Percentiles rank a stretch among this genome's conserved stretches.
Conservation (phyloP, 2,888 invertebrate species). For the Drosophila barbarae region DNA sequence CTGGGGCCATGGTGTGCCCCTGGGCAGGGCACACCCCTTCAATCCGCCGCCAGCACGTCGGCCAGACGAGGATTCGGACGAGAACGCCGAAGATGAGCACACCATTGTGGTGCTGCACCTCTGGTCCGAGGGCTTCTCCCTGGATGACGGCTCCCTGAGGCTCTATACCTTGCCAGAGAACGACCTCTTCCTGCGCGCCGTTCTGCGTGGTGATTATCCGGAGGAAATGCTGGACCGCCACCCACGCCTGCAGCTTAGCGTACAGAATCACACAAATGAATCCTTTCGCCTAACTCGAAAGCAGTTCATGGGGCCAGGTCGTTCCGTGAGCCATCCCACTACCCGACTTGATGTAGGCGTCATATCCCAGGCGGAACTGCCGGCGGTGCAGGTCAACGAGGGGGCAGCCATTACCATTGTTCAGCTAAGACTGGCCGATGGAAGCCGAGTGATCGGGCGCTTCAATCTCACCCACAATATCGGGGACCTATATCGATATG, state of each 20-base stretch:
- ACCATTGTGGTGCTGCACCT: constrained; percentile 52
- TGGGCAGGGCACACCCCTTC: constrained; percentile 63
- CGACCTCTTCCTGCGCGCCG: constrained; percentile 48
- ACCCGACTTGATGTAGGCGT: not conserved
- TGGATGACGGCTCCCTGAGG: constrained; percentile 54
- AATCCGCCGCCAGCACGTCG: constrained; percentile 44
- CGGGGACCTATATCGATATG: constrained; percentile 57
- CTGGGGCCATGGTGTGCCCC: constrained; percentile 56
- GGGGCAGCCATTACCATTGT: constrained; percentile 44
- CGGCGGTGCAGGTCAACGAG: constrained; percentile 38
- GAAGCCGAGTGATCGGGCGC: constrained; percentile 53
- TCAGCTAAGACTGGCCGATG: constrained; percentile 58
- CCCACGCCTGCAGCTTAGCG: constrained; percentile 43
- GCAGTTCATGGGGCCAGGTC: constrained; percentile 58
- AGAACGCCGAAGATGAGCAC: constrained; percentile 36
- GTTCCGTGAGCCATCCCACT: constrained; percentile 30
- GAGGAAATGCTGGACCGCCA: constrained; percentile 48
- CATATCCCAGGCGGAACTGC: not conserved
- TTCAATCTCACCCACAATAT: constrained; percentile 58
- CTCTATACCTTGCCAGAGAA: constrained; percentile 57
- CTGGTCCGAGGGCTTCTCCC: constrained; percentile 62
- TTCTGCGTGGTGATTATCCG: constrained; percentile 60
- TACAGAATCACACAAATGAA: constrained; percentile 58
- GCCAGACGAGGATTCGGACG: constrained; percentile 42
- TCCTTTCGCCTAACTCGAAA: constrained; percentile 50